Base-by-base conservation (phyloP, 2,888 invertebrate genomes). In the Galerucella calmariensis region DNA sequence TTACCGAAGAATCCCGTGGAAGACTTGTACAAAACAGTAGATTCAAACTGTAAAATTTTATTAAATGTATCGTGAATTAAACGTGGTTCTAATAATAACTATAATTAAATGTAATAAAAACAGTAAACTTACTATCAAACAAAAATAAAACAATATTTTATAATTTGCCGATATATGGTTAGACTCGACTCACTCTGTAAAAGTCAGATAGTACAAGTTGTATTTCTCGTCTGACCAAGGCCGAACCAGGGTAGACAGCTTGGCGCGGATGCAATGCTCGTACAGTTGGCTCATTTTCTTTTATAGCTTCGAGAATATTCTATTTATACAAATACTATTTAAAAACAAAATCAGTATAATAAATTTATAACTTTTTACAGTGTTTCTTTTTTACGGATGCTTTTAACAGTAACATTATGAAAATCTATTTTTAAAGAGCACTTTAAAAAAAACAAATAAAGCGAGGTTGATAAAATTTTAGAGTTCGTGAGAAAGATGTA, bases 181-280 rank as follows among this genome's bases (percentile, higher is more conserved):
- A 44, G 1, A 62, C 46, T 16, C 53, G 63, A 16, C n/a, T 41
- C 63, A 65, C 63, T 65, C 63, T 65, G 63, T 65, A 65, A 6
- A 65, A 65, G 46, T 41, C 44, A 63, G 63, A 63, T 44, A 63
- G 63, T 44, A 65, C 46, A 35, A 24, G 62, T 62, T 41, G 62
- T 62, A 62, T 44, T 65, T 44, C 63, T 65, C 44, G 63, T 46
- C 46, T 65, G n/a, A 58, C 44, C 68, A 68, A 68, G 68, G 68
- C 58, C 68, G 68, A 68, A 68, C 20, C 59, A 44, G 68, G 59
- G 68, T 68, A 68, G 68, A 68, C 68, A 51, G 68, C 68, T 59
- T 68, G 68, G 68, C 68, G 68, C 68, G 59, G 59, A 41, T 12
- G 20, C 59, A 68, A 68, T 24, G 48, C 8, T 67, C 53, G 63